phyloP scores from a whole-genome alignment of 2,888 invertebrate genomes.

The Bimastos eiseni region DNA sequence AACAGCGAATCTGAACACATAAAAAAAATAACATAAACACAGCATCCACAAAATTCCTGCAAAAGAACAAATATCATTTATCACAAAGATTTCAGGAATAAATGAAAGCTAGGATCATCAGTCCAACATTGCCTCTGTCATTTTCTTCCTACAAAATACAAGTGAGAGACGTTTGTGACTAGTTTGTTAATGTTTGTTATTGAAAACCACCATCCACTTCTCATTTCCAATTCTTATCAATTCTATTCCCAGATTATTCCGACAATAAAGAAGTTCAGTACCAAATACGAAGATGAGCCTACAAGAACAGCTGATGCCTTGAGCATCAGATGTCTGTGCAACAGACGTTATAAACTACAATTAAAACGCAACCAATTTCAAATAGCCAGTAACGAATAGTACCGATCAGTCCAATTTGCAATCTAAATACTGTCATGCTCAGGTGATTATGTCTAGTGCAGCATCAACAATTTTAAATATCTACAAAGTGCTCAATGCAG shows the following conservation, averaged over 20 bases:
- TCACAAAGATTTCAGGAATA: neutral
- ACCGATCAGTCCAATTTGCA: neutral
- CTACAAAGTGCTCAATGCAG: neutral
- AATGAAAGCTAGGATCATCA: neutral
- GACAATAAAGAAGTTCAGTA: neutral
- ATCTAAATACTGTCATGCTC: neutral
- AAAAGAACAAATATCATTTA: neutral
- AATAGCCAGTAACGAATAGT: neutral
- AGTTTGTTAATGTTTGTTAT: neutral
- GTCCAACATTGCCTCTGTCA: slow-evolving; percentile 18
- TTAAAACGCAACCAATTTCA: neutral
- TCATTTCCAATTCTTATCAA: neutral
- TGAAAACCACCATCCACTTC: neutral
- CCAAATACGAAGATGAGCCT: neutral
- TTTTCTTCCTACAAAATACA: slow-evolving; percentile 25
- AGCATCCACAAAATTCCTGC: neutral
- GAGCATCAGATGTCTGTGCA: too few relatives aligned
- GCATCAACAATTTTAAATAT: neutral
- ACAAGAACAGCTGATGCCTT: neutral
- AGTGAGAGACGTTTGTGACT: slow-evolving; percentile 14
- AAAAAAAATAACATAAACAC: neutral
- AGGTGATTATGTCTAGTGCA: neutral
- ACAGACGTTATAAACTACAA: too few relatives aligned
- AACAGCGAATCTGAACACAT: neutral
- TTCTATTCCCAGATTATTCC: neutral